Percentiles rank a stretch among this genome's conserved stretches.
phyloP scores from a whole-genome alignment of 2,113 vertebrate genomes.

The Oncorhynchus masou region DNA sequence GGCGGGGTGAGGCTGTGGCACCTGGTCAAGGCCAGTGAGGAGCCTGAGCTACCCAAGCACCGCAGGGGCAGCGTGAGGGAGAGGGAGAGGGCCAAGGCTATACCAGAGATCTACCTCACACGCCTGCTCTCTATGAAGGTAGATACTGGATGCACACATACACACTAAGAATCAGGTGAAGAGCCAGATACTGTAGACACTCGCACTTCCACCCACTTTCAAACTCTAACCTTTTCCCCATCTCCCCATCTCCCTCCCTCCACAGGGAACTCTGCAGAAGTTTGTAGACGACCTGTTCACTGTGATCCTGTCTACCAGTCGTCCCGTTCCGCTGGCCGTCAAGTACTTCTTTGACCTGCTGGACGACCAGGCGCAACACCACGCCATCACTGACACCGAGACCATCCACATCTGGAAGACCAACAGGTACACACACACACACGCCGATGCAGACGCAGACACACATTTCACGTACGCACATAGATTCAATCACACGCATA shows the following conservation, averaged over 20 bases:
- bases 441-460: neutral
- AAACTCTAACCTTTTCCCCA: neutral
- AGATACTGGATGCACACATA: conserved; percentile 10
- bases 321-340: conserved; percentile 89
- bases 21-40: conserved; percentile 94
- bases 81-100: conserved; percentile 92
- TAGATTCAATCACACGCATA: neutral
- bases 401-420: conserved; percentile 99
- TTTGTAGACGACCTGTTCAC: conserved; percentile 97
- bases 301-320: conserved; percentile 93
- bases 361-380: conserved; percentile 89
- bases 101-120: conserved; percentile 97
- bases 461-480: neutral
- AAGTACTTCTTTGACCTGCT: conserved; percentile 98
- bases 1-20: conserved; percentile 95
- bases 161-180: neutral
- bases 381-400: conserved; percentile 88
- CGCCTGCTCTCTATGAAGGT: conserved; percentile 99
- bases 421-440: conserved; percentile 82
- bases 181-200: neutral
- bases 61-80: conserved; percentile 91
- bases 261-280: conserved; percentile 94
- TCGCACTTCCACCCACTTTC: neutral
- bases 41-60: conserved; percentile 92
- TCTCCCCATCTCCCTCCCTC: neutral